Base-by-base conservation (phyloP, 2,797 vertebrate genomes). In the Xenopus petersii region DNA sequence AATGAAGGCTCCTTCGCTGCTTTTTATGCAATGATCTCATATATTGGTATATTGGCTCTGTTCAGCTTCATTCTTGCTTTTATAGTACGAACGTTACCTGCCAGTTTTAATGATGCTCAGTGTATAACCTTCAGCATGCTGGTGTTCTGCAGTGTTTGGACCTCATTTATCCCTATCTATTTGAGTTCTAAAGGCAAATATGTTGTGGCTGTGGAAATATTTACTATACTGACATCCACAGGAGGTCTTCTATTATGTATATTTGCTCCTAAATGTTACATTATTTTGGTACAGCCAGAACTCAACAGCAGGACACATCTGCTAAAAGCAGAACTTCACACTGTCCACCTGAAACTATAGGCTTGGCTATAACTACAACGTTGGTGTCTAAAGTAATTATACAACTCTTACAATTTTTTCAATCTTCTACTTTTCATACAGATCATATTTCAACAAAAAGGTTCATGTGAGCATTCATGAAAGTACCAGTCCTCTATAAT, bases 71-170 rank as follows among this genome's bases (percentile, higher is more conserved):
- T 11, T 11, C 49, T 74, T 17, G 72, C 72, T 54, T 74, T 64
- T 48, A 10, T 78, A 30, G 59, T 66, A 9, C 70, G 71, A 6
- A 69, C 70, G 4, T 21, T 79, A 47, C 76, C 71, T 1, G 62
- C 16, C 21, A 71, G 58, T n/a, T 71, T 71, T 7, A 71, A 71
- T 71, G 70, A 73, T 15, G 33, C 62, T 5, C 16, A 47, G 12
- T 15, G n/a, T 8, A 64, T 64, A 15, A 64, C 62, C 9, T 64
- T 64, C 36, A 64, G 62, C 16, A 64, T 64, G 62, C 33, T 64
- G 36, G 33, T 64, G 15, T 64, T 64, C 24, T 24, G 33, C 2
- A 36, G 15, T 16, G 62, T 64, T 5, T 64, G 62, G 62, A 10
- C 46, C 13, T 64, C 62, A 12, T 64, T 64, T 36, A 64, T 64